Evolutionary conservation across 2,113 vertebrate species (phyloP).

Genomic region (Cichladusa arquata): DNA sequence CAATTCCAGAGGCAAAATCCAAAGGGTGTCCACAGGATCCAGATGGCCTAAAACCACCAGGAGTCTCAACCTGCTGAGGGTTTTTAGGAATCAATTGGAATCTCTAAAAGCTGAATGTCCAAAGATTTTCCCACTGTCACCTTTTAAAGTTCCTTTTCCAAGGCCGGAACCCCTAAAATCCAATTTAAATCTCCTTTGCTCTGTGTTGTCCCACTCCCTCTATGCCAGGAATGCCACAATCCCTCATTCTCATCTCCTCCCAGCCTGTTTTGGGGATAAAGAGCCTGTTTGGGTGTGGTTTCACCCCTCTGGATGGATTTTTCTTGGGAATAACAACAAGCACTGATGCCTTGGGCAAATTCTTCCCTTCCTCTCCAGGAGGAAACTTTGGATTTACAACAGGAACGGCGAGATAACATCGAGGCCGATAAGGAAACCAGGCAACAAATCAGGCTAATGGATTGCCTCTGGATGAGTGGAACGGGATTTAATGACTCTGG

Average conservation of each 20-base stretch:
- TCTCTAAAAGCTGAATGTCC: not conserved
- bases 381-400: conserved; percentile 32
- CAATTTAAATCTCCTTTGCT: rapidly evolving
- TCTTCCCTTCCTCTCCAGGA: not conserved
- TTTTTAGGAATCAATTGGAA: not conserved
- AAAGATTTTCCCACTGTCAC: not conserved
- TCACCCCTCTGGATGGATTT: not conserved
- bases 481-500: conserved; percentile 28
- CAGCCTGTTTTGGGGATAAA: rapidly evolving
- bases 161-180: not conserved
- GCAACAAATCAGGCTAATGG: conserved; percentile 52
- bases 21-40: not conserved
- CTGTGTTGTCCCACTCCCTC: not conserved
- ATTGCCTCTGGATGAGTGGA: not conserved
- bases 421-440: conserved; percentile 39
- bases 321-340: not conserved
- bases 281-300: not conserved
- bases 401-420: conserved; percentile 1
- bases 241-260: not conserved
- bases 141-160: not conserved
- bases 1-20: not conserved
- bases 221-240: rapidly evolving
- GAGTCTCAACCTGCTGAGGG: not conserved
- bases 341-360: not conserved
- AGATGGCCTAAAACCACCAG: not conserved